A percentile compares a stretch with the other conserved stretches of the same genome.
These are phyloP conservation scores for Pangasianodon gigas DNA, from an alignment of 2,113 vertebrate species.

Conservation along the genomic window DNA sequence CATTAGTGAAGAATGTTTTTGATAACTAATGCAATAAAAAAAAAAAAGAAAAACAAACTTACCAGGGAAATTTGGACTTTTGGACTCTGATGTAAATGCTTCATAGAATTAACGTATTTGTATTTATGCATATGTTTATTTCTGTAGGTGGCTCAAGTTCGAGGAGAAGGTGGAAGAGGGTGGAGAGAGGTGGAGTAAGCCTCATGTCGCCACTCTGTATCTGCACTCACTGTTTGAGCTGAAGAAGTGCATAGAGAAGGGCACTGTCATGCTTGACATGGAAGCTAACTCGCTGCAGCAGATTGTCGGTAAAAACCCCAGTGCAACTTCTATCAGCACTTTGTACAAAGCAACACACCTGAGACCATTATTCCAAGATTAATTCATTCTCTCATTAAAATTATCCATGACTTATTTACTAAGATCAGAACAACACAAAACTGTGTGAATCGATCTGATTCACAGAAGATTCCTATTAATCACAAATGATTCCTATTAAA, in stretches of 20 bases:
- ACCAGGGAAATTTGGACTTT: neutral
- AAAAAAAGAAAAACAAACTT: neutral
- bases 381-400: neutral
- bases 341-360: neutral
- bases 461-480: neutral
- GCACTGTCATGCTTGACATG: constrained; percentile 89
- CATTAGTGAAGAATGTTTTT: neutral
- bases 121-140: neutral
- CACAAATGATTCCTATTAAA: neutral
- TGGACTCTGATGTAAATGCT: constrained; percentile 5
- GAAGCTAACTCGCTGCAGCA: constrained; percentile 89
- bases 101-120: neutral
- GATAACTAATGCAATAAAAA: neutral
- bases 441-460: neutral
- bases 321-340: neutral
- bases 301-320: constrained; percentile 80
- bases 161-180: constrained; percentile 98
- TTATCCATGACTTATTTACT: neutral
- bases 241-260: constrained; percentile 90
- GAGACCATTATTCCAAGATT: neutral
- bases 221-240: constrained; percentile 94
- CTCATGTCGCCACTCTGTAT: constrained; percentile 85
- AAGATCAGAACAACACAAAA: neutral
- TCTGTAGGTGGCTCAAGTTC: constrained; percentile 93
- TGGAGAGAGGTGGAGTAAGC: constrained; percentile 97